These are phyloP conservation scores for Sialia sialis DNA, from an alignment of 2,113 vertebrate species.

Conservation along the genomic window DNA sequence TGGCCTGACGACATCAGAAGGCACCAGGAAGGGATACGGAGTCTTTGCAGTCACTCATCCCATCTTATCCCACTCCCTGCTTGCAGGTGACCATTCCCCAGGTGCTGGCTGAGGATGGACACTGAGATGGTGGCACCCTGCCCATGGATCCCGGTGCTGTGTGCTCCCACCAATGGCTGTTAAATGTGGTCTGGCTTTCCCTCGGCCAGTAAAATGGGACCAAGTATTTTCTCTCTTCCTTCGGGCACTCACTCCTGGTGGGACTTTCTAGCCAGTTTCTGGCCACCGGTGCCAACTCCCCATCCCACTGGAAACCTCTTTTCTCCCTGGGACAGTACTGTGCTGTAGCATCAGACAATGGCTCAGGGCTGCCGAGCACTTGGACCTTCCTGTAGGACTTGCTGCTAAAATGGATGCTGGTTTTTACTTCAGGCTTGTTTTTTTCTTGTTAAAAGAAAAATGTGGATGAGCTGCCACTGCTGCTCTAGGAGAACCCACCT, in stretches of 20 bases:
- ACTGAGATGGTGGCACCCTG: not conserved
- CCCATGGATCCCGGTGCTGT: fast-evolving
- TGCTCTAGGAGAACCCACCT: not conserved
- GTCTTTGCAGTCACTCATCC: fast-evolving
- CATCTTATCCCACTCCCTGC: not conserved
- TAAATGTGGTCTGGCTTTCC: not conserved
- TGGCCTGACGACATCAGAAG: not conserved
- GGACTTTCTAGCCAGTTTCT: not conserved
- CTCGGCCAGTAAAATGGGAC: not conserved
- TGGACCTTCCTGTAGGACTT: not conserved
- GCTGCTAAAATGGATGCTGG: not conserved
- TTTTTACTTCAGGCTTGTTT: not conserved
- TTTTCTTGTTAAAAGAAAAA: not conserved
- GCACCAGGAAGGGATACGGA: fast-evolving
- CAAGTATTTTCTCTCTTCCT: constrained; percentile 11
- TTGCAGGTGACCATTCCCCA: constrained; percentile 27
- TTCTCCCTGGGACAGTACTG: not conserved
- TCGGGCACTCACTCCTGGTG: fast-evolving
- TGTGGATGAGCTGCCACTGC: not conserved
- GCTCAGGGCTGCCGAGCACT: not conserved
- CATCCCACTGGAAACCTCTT: not conserved
- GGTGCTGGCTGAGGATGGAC: not conserved
- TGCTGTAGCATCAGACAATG: not conserved
- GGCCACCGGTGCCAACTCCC: constrained; percentile 4
- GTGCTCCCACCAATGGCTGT: fast-evolving